Evolutionary conservation across 1,140 invertebrate species (phyloP), one percentile per base, ranked within the genome.

Genomic region (Polypedilum vanderplanki): DNA sequence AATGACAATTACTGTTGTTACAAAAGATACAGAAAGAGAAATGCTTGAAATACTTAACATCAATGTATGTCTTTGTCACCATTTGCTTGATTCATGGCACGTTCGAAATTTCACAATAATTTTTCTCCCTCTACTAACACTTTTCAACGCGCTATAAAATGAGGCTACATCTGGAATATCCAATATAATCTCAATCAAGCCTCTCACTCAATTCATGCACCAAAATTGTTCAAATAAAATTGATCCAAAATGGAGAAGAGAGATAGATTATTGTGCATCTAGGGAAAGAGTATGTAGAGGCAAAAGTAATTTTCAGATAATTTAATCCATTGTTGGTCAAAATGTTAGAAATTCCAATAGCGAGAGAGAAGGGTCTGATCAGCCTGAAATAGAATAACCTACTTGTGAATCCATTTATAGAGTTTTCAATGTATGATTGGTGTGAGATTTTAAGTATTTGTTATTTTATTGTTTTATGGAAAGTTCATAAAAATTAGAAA

Each of bases 361-460:
- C 9, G n/a, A n/a, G 46, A 15, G 46, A 57, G 46, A 57, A 57
- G n/a, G 46, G 46, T 57, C 5, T 17, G 65, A 10, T 70, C 65
- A 70, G n/a, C 65, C 65, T 70, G 65, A 70, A 70, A 70, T 70
- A 70, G 65, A 70, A 70, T 70, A 70, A 70, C 65, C 65, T 70
- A 70, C 65, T 70, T 70, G 17, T 70, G 65, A 70, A 70, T 70
- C 65, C 20, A 70, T 70, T 70, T 70, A 70, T 70, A 18, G 65
- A 70, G 20, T 57, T 57, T 57, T n/a, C n/a, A n/a, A n/a, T n/a
- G n/a, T 33, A 33, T 33, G 24, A 33, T 3, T 33, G 24, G 24
- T 33, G 24, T 33, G 24, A 33, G 24, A 5, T 33, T 33, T 33
- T 33, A 5, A 33, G 24, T 33, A 33, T 33, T 3, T 33, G 24